Evolutionary conservation across 2,797 vertebrate species (phyloP), one percentile per base, ranked within the genome.

Genomic region (Australoheros facetus): DNA sequence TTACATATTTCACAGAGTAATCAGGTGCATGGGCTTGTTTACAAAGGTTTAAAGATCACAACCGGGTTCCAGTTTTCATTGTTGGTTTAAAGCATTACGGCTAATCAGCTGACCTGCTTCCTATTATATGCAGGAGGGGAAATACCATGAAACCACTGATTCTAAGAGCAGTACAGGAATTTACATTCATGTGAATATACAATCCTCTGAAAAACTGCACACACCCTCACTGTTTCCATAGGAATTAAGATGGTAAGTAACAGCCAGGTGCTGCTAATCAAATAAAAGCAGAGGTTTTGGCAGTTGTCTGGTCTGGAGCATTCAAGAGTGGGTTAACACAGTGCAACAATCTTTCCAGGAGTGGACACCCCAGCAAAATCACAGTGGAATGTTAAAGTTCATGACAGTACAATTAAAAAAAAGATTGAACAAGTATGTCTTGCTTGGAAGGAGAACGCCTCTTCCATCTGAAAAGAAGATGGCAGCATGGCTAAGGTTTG

Each of bases 1-100:
- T 73, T 39, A 71, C 86, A 84, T 87, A 85, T 77, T 90, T 90
- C 71, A 83, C 58, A 57, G 58, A 71, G 32, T 62, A 48, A n/a
- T 60, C 79, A 79, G 88, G 60, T 80, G 69, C 56, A 45, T 5
- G 7, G 72, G 69, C 82, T 82, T 86, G 84, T 88, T 69, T 11
- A 1, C 1, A 23, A 53, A 2, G 6, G 51, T 59, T 42, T 21
- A 17, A 64, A 64, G 21, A 42, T 42, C 59, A 64, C n/a, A 26
- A n/a, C 14, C 42, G 6, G 23, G 34, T 69, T 78, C 42, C 84
- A 84, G 16, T 56, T 56, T 62, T 48, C 17, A 5, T 39, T 75
- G 34, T 59, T 76, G 26, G 32, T 54, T 30, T 76, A 19, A 78
- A 81, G 39, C 66, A 56, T 56, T 39, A 75, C 0, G 21, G n/a